phyloP scores from a whole-genome alignment of 2,797 vertebrate species.

The Acrossocheilus wenchowensis region DNA sequence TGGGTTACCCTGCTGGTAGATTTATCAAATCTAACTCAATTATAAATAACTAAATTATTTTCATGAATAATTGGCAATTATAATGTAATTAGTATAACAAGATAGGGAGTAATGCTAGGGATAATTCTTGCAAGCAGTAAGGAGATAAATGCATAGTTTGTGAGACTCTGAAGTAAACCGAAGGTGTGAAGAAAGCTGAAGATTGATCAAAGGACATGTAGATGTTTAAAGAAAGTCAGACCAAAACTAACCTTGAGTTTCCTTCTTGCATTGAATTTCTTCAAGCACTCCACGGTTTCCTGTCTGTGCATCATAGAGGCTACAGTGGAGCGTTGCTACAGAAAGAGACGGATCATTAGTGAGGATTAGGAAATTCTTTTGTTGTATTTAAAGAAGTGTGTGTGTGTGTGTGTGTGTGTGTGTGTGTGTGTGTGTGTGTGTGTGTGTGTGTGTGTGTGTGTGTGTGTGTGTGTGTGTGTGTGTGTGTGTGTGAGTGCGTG shows the following conservation, averaged over 20 bases:
- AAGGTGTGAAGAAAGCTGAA: neutral
- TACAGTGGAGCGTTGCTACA: constrained; percentile 96
- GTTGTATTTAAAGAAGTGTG: constrained; percentile 14
- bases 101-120: neutral
- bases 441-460: neutral
- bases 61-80: neutral
- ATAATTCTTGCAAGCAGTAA: neutral
- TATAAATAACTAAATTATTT: neutral
- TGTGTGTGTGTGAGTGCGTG: neutral
- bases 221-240: neutral
- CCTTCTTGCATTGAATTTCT: constrained; percentile 98
- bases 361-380: constrained; percentile 21
- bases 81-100: neutral
- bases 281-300: constrained; percentile 99
- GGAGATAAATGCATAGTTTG: neutral
- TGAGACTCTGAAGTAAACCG: neutral
- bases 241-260: constrained; percentile 90
- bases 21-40: too few species aligned
- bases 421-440: neutral
- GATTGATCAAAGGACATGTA: constrained; percentile 9
- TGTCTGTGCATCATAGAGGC: constrained; percentile 99
- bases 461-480: constrained; percentile 28
- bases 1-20: neutral
- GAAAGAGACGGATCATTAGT: constrained; percentile 19
- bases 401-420: neutral